Evolutionary conservation across 2,888 invertebrate genomes (phyloP), one percentile per base, ranked within the genome.

Genomic region (Meteorus cinctellus): DNA sequence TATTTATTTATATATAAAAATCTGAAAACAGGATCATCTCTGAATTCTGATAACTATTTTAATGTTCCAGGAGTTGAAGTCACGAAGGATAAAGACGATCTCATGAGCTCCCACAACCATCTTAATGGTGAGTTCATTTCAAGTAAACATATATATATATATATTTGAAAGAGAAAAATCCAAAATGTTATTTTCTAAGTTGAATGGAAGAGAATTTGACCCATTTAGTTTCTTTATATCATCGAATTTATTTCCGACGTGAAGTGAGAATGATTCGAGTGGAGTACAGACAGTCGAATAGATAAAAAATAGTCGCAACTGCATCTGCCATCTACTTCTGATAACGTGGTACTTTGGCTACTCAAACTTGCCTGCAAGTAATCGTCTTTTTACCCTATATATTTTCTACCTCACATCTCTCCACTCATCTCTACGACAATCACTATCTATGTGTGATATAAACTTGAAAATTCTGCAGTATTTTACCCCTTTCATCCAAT

Each of bases 331-430:
- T 72, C 72, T 29, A 72, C 72, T 67, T 55, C 31, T 62, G 45
- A 12, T 48, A 55, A 62, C 45, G n/a, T 41, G 65, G 72, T 72
- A n/a, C 34, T 65, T 8, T 51, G 63, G 31, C 63, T 63, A 63
- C 55, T 65, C 31, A 65, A 51, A 66, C 59, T 36, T 69, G 55
- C 72, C 80, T 81, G 81, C 80, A 81, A 81, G 77, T 81, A 76
- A 81, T 80, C 76, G 80, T 73, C 77, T 67, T 78, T 79, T 72
- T 60, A 72, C 67, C 29, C 36, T 63, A 41, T 78, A 74, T 78
- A 60, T 72, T 74, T 70, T 75, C 41, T 73, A 62, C 65, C 34
- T 48, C 36, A 31, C 55, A 68, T 72, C 66, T 59, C 74, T 74
- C 48, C 55, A 31, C 60, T 48, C 72, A 69, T 48, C 65, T 41